phyloP scores from a whole-genome alignment of 2,797 vertebrate species.

The Florisuga fusca region DNA sequence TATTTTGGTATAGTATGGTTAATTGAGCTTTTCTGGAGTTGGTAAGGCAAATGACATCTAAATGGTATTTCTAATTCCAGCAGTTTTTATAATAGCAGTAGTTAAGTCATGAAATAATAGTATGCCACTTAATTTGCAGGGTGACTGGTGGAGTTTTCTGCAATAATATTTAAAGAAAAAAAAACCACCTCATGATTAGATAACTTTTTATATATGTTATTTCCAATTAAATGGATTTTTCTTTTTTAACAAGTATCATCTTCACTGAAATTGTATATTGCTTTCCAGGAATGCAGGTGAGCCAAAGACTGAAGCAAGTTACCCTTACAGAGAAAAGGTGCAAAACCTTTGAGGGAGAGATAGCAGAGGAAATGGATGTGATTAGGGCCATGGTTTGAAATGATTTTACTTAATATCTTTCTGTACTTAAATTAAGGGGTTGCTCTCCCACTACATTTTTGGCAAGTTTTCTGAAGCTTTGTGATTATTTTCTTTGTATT shows the following conservation, averaged over 20 bases:
- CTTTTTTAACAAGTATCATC: background rate
- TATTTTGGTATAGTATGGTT: background rate
- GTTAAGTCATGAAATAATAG: background rate
- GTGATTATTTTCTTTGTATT: background rate
- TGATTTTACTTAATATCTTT: background rate
- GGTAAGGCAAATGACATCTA: background rate
- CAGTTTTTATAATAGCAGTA: background rate
- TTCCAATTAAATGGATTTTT: background rate
- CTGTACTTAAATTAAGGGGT: background rate
- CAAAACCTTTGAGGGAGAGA: background rate
- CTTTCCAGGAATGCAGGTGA: background rate
- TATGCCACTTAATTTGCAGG: background rate
- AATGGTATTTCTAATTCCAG: background rate
- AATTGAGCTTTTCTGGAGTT: background rate
- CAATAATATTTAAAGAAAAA: background rate
- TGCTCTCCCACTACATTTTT: background rate
- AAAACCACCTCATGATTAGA: fast-evolving
- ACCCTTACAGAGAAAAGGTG: background rate
- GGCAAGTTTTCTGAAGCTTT: background rate
- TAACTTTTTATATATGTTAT: background rate
- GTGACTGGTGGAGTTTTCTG: background rate
- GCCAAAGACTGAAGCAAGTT: background rate
- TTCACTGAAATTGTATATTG: background rate
- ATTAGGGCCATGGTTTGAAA: background rate
- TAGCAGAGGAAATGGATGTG: background rate